Base-by-base conservation (phyloP, 92 coral and sea anemone genomes). In the Hydrozoanthus gracilis region DNA sequence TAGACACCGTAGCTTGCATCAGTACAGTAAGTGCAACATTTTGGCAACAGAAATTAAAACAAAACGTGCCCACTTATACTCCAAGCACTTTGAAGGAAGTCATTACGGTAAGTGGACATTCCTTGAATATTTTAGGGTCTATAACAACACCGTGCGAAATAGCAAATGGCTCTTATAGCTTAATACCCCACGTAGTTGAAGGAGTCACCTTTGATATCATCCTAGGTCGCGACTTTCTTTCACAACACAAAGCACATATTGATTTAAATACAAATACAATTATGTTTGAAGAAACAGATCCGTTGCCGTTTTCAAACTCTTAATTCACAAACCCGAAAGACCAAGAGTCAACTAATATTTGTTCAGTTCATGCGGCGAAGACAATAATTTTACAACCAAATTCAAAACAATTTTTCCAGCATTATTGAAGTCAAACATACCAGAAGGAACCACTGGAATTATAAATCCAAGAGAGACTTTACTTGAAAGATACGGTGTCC, bases 1-100 rank as follows among this genome's bases (percentile, higher is more conserved):
- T 55, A 44, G 82, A 55, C 14, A 77, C 68, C 1, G 82, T 67
- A 2, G 82, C 82, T 54, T 55, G 82, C 47, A 77, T 77, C 6
- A 77, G 20, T 27, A 77, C 82, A 1, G 20, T 77, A 16, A 55
- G 51, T 11, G 68, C 15, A 54, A 0, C 7, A 54, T 56, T 77
- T 55, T 77, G 70, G 69, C 27, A 14, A 17, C 48, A 10, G 15
- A 77, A 55, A 56, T 35, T 35, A 55, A 45, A 55, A 3, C 39
- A 35, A 7, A 6, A 11, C 3, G 2, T 11, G 27, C 64, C 82
- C 2, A 54, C 11, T 12, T 10, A 55, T 3, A 20, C 52, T 3
- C 14, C 66, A 76, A 9, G 7, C 10, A 5, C 9, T 0, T 39
- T 77, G 55, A 6, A 18, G 3, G 15, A 76, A 5, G 27, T 76